Percentiles rank a stretch among this genome's conserved stretches.
phyloP scores from a whole-genome alignment of 2,888 invertebrate species.

The Ganaspis brasiliensis region DNA sequence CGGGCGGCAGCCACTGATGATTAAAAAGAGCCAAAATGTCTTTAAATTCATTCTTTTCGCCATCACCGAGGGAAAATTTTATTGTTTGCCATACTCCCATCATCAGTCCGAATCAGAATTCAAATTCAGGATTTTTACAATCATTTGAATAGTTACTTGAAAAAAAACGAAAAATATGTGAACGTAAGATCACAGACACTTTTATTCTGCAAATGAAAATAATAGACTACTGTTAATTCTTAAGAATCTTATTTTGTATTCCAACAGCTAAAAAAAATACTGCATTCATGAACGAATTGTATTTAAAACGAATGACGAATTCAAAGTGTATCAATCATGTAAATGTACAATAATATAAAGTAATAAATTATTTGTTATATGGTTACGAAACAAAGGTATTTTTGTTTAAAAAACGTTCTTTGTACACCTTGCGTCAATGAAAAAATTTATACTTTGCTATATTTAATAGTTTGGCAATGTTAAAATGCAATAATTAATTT shows the following conservation, averaged over 20 bases:
- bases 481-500: constrained; percentile 45
- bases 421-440: too few relatives aligned
- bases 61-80: constrained; percentile 61
- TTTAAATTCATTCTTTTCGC: constrained; percentile 34
- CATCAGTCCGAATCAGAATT: constrained; percentile 22
- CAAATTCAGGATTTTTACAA: constrained; percentile 30
- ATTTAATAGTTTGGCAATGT: not conserved
- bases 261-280: not conserved
- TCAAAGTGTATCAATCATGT: constrained; percentile 1
- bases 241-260: constrained; percentile 18
- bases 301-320: constrained; percentile 18
- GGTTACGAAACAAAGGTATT: constrained; percentile 17
- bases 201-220: not conserved
- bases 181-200: constrained; percentile 29
- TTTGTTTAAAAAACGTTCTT: constrained; percentile 16
- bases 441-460: too few relatives aligned
- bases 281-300: not conserved
- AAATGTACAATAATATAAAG: constrained; percentile 40
- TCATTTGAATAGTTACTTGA: constrained; percentile 43
- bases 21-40: constrained; percentile 50
- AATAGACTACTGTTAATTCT: constrained; percentile 12
- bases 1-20: constrained; percentile 75
- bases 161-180: constrained; percentile 33
- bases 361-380: constrained; percentile 43
- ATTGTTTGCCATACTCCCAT: constrained; percentile 58